Base-by-base conservation (phyloP, 2,113 vertebrate species). In the Morone chrysops region DNA sequence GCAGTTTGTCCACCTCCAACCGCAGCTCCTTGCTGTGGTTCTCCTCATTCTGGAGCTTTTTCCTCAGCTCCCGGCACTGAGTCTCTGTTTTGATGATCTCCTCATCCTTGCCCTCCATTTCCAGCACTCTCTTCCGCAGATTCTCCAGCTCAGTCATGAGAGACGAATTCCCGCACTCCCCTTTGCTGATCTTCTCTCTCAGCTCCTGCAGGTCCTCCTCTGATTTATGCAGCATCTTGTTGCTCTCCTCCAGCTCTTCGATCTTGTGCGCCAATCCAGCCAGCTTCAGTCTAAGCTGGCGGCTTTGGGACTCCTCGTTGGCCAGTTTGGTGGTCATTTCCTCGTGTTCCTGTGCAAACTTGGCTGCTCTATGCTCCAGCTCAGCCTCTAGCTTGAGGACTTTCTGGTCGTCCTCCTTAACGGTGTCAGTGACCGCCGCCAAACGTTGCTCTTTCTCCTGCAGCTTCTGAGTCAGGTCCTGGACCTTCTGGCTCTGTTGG, bases 31-130 rank as follows among this genome's bases (percentile, higher is more conserved):
- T 94, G 83, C 96, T 94, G 7, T 96, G 96, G 75, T 96, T 96
- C 77, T 98, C 97, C 83, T 99, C 97, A 8, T 97, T 95, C 50
- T 97, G 96, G 6, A 99, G 93, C 87, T 94, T 98, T 79, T 95
- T 98, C 90, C 90, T 96, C 78, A 99, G 89, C 81, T 98, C 97
- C 84, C 94, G 94, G 94, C 97, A 98, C 80, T 97, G 97, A 36
- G 92, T 93, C 92, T 99, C 98, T 0, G 96, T 97, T 89, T 98
- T 98, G 0, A 94, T 97, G 81, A 99, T 97, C 93, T 99, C 98
- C 79, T 99, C 98, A 6, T 99, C 98, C 70, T 99, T 98, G 1
- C 97, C 97, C 84, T 99, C 97, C 97, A 99, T 99, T 92, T 99
- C 98, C 70, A 98, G 93, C 17, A 99, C 96, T 0, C 95, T 97